phyloP scores from a whole-genome alignment of 2,797 vertebrate species.

The Onychomys torridus region DNA sequence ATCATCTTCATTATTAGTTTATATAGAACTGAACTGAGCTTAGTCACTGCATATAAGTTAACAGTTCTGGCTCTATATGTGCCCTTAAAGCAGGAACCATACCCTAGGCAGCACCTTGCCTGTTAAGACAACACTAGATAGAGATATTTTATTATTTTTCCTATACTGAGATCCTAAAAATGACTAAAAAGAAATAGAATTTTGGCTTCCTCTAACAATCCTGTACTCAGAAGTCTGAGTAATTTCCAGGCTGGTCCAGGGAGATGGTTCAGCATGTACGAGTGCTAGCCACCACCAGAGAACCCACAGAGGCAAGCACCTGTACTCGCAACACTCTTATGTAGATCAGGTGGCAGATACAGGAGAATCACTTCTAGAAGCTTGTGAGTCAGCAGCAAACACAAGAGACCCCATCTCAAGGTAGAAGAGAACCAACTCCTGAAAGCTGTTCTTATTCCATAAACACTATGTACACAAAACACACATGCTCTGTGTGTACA shows the following conservation, averaged over 20 bases:
- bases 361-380: no score
- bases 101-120: neutral
- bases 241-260: slow-evolving; percentile 1
- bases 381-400: neutral
- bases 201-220: slow-evolving; percentile 25
- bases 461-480: neutral
- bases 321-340: neutral
- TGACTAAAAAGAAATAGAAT: slow-evolving; percentile 40
- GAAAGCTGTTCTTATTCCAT: neutral
- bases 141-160: slow-evolving; percentile 28
- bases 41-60: neutral
- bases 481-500: neutral
- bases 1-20: slow-evolving; percentile 15
- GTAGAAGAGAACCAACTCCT: neutral
- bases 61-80: neutral
- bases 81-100: neutral
- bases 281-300: no score
- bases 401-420: neutral
- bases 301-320: neutral
- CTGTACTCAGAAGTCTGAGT: neutral
- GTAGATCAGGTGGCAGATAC: neutral
- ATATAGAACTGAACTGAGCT: neutral
- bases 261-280: neutral
- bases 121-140: neutral
- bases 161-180: slow-evolving; percentile 43